Conservation (phyloP, 2,888 invertebrate species). For the Ypsolopha sequella region DNA sequence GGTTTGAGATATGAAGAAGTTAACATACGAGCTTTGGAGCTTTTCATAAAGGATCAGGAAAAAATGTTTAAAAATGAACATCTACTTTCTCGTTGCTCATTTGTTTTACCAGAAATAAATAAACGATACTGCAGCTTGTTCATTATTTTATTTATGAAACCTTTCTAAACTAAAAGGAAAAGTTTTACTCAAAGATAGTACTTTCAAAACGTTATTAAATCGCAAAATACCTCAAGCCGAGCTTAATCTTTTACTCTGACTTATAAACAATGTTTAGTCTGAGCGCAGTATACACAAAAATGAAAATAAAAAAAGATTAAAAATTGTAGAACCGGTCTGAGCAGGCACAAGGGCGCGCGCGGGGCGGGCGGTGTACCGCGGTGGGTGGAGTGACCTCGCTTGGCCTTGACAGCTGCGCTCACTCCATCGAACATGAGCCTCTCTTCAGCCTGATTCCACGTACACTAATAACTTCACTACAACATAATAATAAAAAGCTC, state of each 20-base stretch:
- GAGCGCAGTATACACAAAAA: constrained; percentile 67
- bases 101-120: no score
- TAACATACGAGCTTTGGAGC: no score
- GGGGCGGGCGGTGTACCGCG: constrained; percentile 61
- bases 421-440: constrained; percentile 46
- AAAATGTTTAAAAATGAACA: no score
- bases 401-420: constrained; percentile 70
- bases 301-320: constrained; percentile 67
- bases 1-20: no score
- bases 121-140: no score
- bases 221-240: not conserved
- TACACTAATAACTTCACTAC: constrained; percentile 60
- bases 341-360: constrained; percentile 61
- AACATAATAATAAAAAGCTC: constrained; percentile 48
- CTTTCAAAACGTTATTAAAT: not conserved
- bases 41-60: no score
- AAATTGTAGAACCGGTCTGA: constrained; percentile 68
- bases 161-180: no score
- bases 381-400: constrained; percentile 66
- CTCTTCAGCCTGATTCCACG: constrained; percentile 44
- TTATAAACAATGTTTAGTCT: constrained; percentile 69
- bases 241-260: constrained; percentile 38
- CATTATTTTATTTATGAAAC: no score
- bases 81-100: no score
- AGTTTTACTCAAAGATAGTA: no score